These are phyloP conservation scores for Enoplosus armatus DNA, from an alignment of 2,797 vertebrate species.

Conservation along the genomic window DNA sequence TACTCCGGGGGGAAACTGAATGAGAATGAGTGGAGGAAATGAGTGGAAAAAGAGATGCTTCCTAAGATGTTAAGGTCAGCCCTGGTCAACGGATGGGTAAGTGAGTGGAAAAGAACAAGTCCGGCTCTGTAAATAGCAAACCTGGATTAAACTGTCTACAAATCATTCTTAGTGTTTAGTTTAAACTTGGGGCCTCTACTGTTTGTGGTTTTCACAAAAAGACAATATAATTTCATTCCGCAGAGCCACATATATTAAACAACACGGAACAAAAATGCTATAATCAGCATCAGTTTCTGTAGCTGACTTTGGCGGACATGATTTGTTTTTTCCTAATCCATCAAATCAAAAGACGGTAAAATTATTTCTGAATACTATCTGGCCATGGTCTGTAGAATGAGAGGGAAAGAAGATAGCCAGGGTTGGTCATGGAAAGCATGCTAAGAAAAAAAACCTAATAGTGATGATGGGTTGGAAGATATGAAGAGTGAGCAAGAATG, in stretches of 20 bases:
- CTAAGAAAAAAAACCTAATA: not conserved
- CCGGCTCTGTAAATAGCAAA: constrained; percentile 47
- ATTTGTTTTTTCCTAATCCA: constrained; percentile 10
- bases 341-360: constrained; percentile 9
- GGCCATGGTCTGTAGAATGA: not conserved
- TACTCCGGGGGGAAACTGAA: constrained; percentile 44
- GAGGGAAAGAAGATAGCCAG: not conserved
- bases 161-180: constrained; percentile 50
- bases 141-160: constrained; percentile 47
- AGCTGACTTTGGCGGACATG: constrained; percentile 14
- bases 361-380: constrained; percentile 2
- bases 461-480: not conserved
- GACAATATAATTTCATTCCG: constrained; percentile 30
- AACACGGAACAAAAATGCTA: not conserved
- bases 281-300: constrained; percentile 8
- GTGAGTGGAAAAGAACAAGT: constrained; percentile 64
- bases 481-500: constrained; percentile 1
- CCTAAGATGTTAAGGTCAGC: constrained; percentile 49
- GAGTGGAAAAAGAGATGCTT: constrained; percentile 63
- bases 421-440: not conserved
- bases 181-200: constrained; percentile 28
- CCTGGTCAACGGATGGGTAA: constrained; percentile 62
- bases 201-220: constrained; percentile 49
- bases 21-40: constrained; percentile 60
- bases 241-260: constrained; percentile 40